Percentiles rank a stretch among this genome's conserved stretches.
phyloP scores from a whole-genome alignment of 2,797 vertebrate species.

The Lithobates pipiens region DNA sequence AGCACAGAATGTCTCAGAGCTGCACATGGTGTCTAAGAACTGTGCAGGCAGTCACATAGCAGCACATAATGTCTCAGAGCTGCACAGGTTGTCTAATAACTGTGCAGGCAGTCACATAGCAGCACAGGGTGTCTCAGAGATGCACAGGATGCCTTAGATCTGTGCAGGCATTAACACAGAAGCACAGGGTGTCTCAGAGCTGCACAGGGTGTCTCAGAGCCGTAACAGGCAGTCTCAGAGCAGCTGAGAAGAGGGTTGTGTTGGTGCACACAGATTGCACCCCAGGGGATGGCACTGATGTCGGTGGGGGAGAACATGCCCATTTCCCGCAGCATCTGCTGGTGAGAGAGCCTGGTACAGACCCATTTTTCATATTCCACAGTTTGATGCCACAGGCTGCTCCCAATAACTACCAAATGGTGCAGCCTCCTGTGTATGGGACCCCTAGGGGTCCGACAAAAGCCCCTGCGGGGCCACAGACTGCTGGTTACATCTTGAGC shows the following conservation, averaged over 20 bases:
- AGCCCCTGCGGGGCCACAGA: slow-evolving; percentile 45
- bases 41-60: too few relatives aligned
- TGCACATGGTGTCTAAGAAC: too few relatives aligned
- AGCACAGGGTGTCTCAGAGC: too few relatives aligned
- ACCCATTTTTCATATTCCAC: slow-evolving; percentile 61
- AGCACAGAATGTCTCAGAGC: too few relatives aligned
- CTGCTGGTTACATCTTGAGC: slow-evolving; percentile 59
- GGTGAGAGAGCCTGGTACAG: slow-evolving; percentile 63
- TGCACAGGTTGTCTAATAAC: too few relatives aligned
- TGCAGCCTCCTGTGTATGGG: slow-evolving; percentile 57
- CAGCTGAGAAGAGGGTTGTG: slow-evolving; percentile 33
- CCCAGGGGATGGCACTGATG: slow-evolving; percentile 41
- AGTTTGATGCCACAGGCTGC: slow-evolving; percentile 56
- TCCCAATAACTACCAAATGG: slow-evolving; percentile 58
- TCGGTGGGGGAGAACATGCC: slow-evolving; percentile 53
- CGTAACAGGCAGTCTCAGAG: slow-evolving; percentile 4
- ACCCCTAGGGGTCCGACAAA: slow-evolving; percentile 4
- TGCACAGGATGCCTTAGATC: not conserved
- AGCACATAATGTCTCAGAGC: too few relatives aligned
- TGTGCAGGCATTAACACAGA: too few relatives aligned
- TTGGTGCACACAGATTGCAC: slow-evolving; percentile 46
- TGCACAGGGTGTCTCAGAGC: not conserved
- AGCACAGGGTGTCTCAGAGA: too few relatives aligned
- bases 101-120: too few relatives aligned
- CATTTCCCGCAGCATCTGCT: slow-evolving; percentile 60